Conservation (phyloP, 2,797 vertebrate species). For the Oreochromis grahami region DNA sequence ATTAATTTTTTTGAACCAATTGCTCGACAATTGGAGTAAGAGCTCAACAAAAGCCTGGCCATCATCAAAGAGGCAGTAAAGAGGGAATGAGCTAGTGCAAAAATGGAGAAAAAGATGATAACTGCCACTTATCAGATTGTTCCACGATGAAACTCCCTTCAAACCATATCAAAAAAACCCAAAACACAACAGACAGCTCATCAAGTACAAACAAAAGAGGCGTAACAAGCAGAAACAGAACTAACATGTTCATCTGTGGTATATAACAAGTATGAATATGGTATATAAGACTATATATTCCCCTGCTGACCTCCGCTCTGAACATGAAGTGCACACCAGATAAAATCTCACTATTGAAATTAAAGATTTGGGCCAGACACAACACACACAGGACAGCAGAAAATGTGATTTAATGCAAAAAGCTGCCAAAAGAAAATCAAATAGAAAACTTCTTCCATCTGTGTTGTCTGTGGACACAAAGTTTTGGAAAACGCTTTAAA, state of each 20-base stretch:
- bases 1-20: background rate
- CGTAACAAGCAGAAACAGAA: background rate
- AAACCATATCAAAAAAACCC: constrained; percentile 22
- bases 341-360: constrained; percentile 12
- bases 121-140: constrained; percentile 48
- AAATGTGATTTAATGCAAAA: constrained; percentile 38
- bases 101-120: constrained; percentile 16
- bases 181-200: constrained; percentile 16
- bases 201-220: background rate
- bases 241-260: too few relatives aligned
- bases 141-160: constrained; percentile 26
- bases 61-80: constrained; percentile 32
- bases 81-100: background rate
- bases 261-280: too few relatives aligned
- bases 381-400: background rate
- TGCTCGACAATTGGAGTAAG: constrained; percentile 11
- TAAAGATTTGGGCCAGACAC: background rate
- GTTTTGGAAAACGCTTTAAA: background rate
- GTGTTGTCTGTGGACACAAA: constrained; percentile 2
- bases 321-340: constrained; percentile 20
- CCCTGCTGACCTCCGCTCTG: background rate
- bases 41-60: constrained; percentile 24
- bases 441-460: constrained; percentile 15
- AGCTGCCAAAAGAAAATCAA: constrained; percentile 22
- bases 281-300: background rate